Base-by-base conservation (phyloP, 2,888 invertebrate species). In the Cheilosia variabilis region DNA sequence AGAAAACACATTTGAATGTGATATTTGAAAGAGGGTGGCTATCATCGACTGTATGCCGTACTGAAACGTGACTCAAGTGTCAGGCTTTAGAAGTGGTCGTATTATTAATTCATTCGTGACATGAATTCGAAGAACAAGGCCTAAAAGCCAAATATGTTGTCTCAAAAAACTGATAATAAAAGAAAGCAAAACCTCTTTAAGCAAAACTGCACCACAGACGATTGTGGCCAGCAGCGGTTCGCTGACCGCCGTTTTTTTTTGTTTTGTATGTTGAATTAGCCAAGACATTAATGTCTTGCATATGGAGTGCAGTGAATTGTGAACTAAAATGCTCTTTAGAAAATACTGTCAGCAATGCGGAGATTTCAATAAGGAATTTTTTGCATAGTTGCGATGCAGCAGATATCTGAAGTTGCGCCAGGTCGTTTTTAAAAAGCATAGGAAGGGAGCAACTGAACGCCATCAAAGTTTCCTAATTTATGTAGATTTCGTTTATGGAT, bases 21-120 rank as follows among this genome's bases (percentile, higher is more conserved):
- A 66, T 66, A 52, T 50, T 76, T 31, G 58, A 43, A 34, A 31
- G 50, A 52, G 66, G 76, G 57, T 66, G 57, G 65, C 63, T 31
- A 66, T 75, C 50, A 66, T 68, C 58, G 45, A 27, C 34, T 45
- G 31, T 37, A 45, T 15, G 22, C 22, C 31, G 52, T 17, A 10
- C 4, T 52, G 53, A 17, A 34, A 69, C 77, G 77, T 77, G 77
- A 77, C 68, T 77, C 45, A 53, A 69, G 53, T 62, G 62, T n/a
- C 22, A 37, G 45, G 60, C 45, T 45, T 55, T 31, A 41, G 34
- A 69, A 77, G 31, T 13, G 50, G 7, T 31, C 37, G 31, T 19
- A 71, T 50, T 50, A 47, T 19, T 27, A 55, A 69, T 77, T 31
- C 34, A n/a, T 69, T 53, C 77, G 77, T 77, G 77, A 77, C 68